Percentiles rank a stretch among this genome's conserved stretches.
Evolutionary conservation across 2,888 invertebrate genomes (phyloP).

Genomic region (Philereme transversata): DNA sequence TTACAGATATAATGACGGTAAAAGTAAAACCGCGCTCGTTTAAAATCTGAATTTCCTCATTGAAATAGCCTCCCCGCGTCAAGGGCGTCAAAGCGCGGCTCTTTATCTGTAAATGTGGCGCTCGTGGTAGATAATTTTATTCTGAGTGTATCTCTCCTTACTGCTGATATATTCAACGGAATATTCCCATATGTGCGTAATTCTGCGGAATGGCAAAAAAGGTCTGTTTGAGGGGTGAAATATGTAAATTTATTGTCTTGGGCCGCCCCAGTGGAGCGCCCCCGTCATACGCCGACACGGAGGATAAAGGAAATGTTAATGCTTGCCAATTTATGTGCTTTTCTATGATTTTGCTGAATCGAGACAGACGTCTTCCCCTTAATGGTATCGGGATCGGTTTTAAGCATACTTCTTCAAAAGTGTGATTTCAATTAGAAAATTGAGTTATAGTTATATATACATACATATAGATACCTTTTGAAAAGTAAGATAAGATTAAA

Average conservation of each 20-base stretch:
- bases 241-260: slow-evolving; percentile 85
- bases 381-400: slow-evolving; percentile 54
- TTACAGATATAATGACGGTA: too few relatives aligned
- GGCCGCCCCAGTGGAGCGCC: slow-evolving; percentile 75
- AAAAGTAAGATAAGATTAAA: too few relatives aligned
- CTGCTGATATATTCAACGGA: slow-evolving; percentile 83
- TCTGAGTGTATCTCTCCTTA: slow-evolving; percentile 80
- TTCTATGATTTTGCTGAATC: slow-evolving; percentile 84
- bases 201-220: slow-evolving; percentile 84
- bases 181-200: slow-evolving; percentile 85
- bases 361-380: slow-evolving; percentile 72
- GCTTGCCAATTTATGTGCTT: slow-evolving; percentile 83
- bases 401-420: slow-evolving; percentile 22
- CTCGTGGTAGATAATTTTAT: slow-evolving; percentile 81
- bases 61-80: slow-evolving; percentile 39
- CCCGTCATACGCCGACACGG: slow-evolving; percentile 84
- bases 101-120: slow-evolving; percentile 78
- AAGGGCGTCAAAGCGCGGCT: slow-evolving; percentile 62
- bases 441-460: too few relatives aligned
- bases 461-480: too few relatives aligned
- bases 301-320: slow-evolving; percentile 84
- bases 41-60: slow-evolving; percentile 35
- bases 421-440: background rate
- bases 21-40: slow-evolving; percentile 9
- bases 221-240: slow-evolving; percentile 84